Evolutionary conservation across 2,888 invertebrate genomes (phyloP).

Genomic region (Linyphia triangularis): DNA sequence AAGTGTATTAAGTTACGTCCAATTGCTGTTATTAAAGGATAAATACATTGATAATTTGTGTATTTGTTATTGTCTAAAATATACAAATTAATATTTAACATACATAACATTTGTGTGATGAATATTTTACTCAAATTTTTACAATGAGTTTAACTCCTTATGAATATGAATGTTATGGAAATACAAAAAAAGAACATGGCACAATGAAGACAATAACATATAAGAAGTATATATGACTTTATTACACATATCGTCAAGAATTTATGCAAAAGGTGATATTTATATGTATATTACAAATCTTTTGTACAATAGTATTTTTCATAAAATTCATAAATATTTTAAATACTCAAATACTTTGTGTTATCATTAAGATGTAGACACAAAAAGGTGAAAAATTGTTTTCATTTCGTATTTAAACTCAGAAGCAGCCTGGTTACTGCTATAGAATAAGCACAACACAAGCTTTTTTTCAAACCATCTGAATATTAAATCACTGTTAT

Average conservation of each 20-base stretch:
- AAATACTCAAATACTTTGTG: conserved; percentile 72
- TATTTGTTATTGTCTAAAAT: neutral
- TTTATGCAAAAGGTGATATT: conserved; percentile 74
- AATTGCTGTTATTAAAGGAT: conserved; percentile 99
- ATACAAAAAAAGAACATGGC: too few relatives aligned
- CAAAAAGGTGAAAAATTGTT: conserved; percentile 56
- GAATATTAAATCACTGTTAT: too few relatives aligned
- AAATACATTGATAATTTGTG: conserved; percentile 78
- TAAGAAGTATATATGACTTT: conserved; percentile 74
- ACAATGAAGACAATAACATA: neutral
- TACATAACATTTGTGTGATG: neutral
- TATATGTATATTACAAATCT: conserved; percentile 73
- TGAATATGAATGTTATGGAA: too few relatives aligned
- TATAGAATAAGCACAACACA: conserved; percentile 36
- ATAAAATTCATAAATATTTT: conserved; percentile 72
- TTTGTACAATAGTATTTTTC: conserved; percentile 72
- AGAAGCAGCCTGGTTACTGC: conserved; percentile 38
- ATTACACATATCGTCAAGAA: conserved; percentile 74
- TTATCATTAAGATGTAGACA: conserved; percentile 65
- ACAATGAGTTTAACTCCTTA: too few relatives aligned
- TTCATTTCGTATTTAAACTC: conserved; percentile 64
- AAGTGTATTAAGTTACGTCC: conserved; percentile 97
- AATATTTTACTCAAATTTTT: neutral
- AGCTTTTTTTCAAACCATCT: neutral
- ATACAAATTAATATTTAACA: neutral